Base-by-base conservation (phyloP, 2,888 invertebrate genomes). In the Thereva nobilitata region DNA sequence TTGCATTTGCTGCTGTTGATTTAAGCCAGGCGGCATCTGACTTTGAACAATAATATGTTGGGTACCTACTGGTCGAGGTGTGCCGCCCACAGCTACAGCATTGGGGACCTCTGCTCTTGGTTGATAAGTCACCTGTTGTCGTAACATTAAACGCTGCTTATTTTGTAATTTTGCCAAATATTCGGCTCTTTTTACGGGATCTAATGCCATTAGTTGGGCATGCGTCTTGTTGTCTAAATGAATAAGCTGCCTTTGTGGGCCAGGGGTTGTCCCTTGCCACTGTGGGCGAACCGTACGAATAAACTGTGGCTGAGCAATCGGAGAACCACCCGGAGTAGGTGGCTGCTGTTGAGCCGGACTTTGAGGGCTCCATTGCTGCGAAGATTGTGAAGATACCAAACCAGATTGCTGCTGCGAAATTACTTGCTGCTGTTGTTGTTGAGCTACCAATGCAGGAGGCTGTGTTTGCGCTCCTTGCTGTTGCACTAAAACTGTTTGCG, bases 181-280 rank as follows among this genome's bases (percentile, higher is more conserved):
- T 78, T 91, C 85, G 1, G 91, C 89, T 47, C 91, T 84, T 74
- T 92, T 91, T 70, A 90, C 87, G 0, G 91, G 90, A 74, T 91
- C 90, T 86, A 90, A 85, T 12, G 91, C 91, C 75, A 92, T 91
- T 53, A 92, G 81, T 73, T 92, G 91, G 8, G 91, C 91, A 76
- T 92, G 92, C 0, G 92, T 91, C 73, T 91, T 90, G 0, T 91
- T 90, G 73, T 93, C 92, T 72, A 93, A 79, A 72, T 92, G 92
- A 68, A 93, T 93, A 67, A 90, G 83, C 75, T 92, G 91, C 0
- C 89, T 82, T 71, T 84, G 84, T 4, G 83, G 83, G 40, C 76
- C 75, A 10, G 70, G 72, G 2, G 68, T 66, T 23, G 69, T 71
- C 23, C 70, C 71, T 38, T 77, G 78, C 76, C 76, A 76, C 64